A percentile compares a stretch with the other conserved stretches of the same genome.
Evolutionary conservation across 2,888 invertebrate species (phyloP).

Genomic region (Cistogaster globosa): DNA sequence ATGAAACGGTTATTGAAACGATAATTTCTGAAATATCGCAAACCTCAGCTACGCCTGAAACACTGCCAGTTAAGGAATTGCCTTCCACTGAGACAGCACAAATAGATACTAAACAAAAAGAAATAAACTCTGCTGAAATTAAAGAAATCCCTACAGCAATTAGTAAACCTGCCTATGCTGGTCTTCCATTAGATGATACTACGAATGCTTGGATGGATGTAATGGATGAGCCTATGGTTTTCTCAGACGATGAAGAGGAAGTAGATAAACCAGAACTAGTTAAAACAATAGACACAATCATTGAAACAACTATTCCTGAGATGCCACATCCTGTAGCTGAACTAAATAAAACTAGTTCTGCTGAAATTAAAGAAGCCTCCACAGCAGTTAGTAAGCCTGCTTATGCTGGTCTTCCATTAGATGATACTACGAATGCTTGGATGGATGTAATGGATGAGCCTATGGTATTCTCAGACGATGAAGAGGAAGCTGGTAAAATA

Average conservation of each 20-base stretch:
- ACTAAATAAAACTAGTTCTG: too few species aligned
- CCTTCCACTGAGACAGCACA: neutral
- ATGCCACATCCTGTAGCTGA: too few species aligned
- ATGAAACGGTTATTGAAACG: neutral
- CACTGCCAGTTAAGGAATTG: neutral
- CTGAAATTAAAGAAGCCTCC: too few species aligned
- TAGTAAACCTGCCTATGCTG: conserved; percentile 74
- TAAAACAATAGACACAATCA: neutral
- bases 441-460: conserved; percentile 81
- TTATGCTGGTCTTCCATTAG: conserved; percentile 74
- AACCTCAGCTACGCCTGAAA: neutral
- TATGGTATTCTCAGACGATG: conserved; percentile 78
- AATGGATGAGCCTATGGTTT: conserved; percentile 79
- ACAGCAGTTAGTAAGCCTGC: conserved; percentile 35
- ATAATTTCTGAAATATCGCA: neutral
- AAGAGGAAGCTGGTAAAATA: conserved; percentile 72
- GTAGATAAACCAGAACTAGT: neutral
- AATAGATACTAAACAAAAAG: neutral
- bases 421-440: conserved; percentile 79
- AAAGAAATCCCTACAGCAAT: conserved; percentile 54
- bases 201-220: conserved; percentile 78
- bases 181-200: conserved; percentile 76
- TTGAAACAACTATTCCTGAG: too few species aligned
- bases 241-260: conserved; percentile 78
- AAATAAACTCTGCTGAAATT: neutral